Evolutionary conservation across 2,888 invertebrate species (phyloP).

Genomic region (Drosophila neoperkinsi): DNA sequence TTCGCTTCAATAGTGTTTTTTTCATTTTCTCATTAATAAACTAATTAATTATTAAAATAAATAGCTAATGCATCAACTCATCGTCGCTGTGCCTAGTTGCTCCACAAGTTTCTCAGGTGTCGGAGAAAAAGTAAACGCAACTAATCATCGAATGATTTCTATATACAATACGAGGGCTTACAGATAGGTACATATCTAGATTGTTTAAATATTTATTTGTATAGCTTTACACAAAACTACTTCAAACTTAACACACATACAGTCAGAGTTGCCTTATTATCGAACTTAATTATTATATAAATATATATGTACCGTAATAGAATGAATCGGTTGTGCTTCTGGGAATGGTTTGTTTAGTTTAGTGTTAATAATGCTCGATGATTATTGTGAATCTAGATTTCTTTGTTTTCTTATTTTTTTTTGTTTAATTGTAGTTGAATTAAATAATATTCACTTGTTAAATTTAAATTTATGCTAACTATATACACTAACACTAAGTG

Average conservation of each 20-base stretch:
- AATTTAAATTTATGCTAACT: slow-evolving; percentile 41
- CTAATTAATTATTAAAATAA: slow-evolving; percentile 1
- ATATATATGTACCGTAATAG: slow-evolving; percentile 17
- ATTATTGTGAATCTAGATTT: slow-evolving; percentile 3
- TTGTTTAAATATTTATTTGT: slow-evolving; percentile 32
- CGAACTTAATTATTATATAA: slow-evolving; percentile 30
- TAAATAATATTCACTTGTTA: slow-evolving; percentile 27
- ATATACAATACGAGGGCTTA: slow-evolving; percentile 38
- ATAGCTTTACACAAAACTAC: slow-evolving; percentile 59
- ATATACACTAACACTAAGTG: slow-evolving; percentile 57
- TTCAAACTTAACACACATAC: slow-evolving; percentile 73
- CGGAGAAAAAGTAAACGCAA: not conserved
- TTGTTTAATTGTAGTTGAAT: slow-evolving; percentile 15
- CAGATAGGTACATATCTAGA: slow-evolving; percentile 37
- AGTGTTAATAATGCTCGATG: slow-evolving; percentile 31
- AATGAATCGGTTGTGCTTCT: slow-evolving; percentile 47
- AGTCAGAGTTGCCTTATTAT: slow-evolving; percentile 66
- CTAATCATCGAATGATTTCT: slow-evolving; percentile 16
- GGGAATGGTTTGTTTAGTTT: slow-evolving; percentile 22
- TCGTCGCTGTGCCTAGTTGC: slow-evolving; percentile 2
- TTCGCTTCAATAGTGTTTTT: slow-evolving; percentile 29
- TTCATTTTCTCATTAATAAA: slow-evolving; percentile 16
- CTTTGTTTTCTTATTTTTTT: not conserved
- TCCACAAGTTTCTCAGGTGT: not conserved
- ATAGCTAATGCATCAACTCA: not conserved